phyloP scores from a whole-genome alignment of 2,113 vertebrate genomes.

The Tragelaphus imberbis region DNA sequence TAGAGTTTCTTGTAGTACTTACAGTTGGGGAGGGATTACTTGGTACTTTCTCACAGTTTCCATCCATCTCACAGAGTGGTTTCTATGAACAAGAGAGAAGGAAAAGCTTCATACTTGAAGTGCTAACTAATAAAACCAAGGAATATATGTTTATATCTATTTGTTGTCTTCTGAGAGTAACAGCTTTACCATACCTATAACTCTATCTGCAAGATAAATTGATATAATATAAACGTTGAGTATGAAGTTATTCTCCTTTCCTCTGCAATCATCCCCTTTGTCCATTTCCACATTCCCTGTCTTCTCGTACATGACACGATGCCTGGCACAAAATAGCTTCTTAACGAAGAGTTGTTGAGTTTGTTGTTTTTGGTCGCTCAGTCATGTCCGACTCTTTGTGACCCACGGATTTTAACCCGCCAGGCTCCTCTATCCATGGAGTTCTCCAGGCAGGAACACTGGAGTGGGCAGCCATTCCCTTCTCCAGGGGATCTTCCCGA shows the following conservation, averaged over 20 bases:
- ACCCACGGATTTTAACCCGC: background rate
- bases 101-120: background rate
- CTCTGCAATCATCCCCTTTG: background rate
- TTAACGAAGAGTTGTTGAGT: background rate
- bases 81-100: background rate
- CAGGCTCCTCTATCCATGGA: background rate
- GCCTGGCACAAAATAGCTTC: background rate
- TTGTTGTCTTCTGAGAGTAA: background rate
- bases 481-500: background rate
- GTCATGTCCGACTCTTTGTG: background rate
- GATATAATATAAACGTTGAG: background rate
- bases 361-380: background rate
- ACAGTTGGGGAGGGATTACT: background rate
- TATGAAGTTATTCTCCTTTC: background rate
- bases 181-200: background rate
- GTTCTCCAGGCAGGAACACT: background rate
- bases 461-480: background rate
- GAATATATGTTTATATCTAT: background rate
- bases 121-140: background rate
- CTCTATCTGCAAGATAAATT: background rate
- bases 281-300: background rate
- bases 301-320: background rate
- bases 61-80: background rate
- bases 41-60: background rate
- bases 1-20: background rate